These are phyloP conservation scores for Lepidurus couesii DNA, from an alignment of 1,140 invertebrate species.

Conservation along the genomic window DNA sequence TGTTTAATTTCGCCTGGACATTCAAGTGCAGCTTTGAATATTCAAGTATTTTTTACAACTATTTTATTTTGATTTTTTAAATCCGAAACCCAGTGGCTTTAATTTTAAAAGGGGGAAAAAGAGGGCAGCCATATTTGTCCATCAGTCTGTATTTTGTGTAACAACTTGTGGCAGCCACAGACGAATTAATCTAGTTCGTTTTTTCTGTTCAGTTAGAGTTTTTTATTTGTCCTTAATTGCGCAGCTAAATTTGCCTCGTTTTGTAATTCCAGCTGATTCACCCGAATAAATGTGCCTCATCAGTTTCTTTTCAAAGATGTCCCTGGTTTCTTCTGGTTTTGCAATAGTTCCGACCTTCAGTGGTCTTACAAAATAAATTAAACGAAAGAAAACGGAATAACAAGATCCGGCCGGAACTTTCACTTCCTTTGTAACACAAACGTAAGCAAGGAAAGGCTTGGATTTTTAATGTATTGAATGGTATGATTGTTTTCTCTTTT, in stretches of 20 bases:
- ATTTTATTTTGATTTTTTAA: too few relatives aligned
- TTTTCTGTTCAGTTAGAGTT: not conserved
- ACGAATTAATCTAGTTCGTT: not conserved
- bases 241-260: not conserved
- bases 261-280: not conserved
- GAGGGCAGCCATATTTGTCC: not conserved
- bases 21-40: too few relatives aligned
- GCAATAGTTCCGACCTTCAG: not conserved
- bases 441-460: too few relatives aligned
- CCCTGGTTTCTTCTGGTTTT: not conserved
- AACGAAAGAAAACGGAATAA: too few relatives aligned
- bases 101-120: not conserved
- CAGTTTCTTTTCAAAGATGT: not conserved
- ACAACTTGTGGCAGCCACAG: not conserved
- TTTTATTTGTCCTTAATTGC: not conserved
- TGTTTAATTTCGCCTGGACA: too few relatives aligned
- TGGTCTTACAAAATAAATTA: too few relatives aligned
- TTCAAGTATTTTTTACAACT: too few relatives aligned
- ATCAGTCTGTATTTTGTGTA: not conserved
- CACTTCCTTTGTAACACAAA: too few relatives aligned
- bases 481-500: too few relatives aligned
- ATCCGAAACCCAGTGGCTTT: not conserved
- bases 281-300: conserved; percentile 19
- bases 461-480: too few relatives aligned
- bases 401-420: too few relatives aligned